Conservation (phyloP, 2,888 invertebrate genomes). For the Scaptomyza reducta region DNA sequence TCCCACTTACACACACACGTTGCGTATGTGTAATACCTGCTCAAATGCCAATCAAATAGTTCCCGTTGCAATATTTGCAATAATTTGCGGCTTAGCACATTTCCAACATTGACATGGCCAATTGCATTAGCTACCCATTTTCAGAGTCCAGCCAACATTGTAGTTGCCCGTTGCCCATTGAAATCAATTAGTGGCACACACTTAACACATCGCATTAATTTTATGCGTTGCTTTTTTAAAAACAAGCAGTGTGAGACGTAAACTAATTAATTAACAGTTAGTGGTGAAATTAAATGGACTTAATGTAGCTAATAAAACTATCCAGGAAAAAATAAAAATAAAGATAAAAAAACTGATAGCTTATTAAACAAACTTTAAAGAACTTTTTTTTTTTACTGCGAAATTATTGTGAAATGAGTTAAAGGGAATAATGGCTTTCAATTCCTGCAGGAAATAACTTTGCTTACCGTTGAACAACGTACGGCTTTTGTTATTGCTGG, state of each 20-base stretch:
- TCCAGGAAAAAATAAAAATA: neutral
- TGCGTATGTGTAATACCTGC: constrained; percentile 28
- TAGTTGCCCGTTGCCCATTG: constrained; percentile 3
- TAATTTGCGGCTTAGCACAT: constrained; percentile 33
- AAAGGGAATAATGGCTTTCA: neutral
- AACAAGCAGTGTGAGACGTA: constrained; percentile 7
- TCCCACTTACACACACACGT: constrained; percentile 1
- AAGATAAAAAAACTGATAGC: neutral
- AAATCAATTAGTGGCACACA: constrained; percentile 47
- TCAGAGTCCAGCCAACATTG: constrained; percentile 7
- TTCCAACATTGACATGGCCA: constrained; percentile 26
- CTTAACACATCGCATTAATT: constrained; percentile 53
- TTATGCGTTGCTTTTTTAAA: constrained; percentile 6
- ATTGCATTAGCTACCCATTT: constrained; percentile 15
- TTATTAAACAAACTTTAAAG: neutral
- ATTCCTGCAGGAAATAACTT: neutral
- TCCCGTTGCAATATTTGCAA: constrained; percentile 27
- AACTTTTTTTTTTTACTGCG: neutral
- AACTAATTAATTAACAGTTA: constrained; percentile 53
- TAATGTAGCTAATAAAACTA: constrained; percentile 4
- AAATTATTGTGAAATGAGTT: neutral
- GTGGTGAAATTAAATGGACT: constrained; percentile 36
- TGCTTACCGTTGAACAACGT: neutral
- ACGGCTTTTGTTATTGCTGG: too few species aligned
- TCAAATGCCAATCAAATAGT: constrained; percentile 21